Evolutionary conservation across 2,113 vertebrate species (phyloP).

Genomic region (Amia ocellicauda): DNA sequence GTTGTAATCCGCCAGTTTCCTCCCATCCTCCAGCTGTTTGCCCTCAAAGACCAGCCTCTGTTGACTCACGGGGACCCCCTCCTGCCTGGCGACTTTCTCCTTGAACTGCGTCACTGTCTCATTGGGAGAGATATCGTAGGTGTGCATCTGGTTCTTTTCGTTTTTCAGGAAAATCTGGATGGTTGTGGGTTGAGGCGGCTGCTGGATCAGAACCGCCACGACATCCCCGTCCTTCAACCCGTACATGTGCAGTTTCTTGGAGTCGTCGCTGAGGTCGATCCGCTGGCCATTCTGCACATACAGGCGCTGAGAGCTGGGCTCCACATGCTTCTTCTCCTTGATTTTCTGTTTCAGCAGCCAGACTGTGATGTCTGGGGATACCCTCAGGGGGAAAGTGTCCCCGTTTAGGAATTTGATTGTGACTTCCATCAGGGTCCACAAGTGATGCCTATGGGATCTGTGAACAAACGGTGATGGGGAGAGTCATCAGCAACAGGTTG

Average conservation of each 20-base stretch:
- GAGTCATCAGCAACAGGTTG: too few relatives aligned
- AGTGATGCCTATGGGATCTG: too few relatives aligned
- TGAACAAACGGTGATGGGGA: too few relatives aligned
- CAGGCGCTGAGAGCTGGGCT: constrained; percentile 26
- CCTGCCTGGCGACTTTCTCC: constrained; percentile 24
- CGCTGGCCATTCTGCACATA: constrained; percentile 27
- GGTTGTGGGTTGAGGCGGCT: constrained; percentile 7
- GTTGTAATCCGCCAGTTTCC: constrained; percentile 42
- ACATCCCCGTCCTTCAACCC: constrained; percentile 34
- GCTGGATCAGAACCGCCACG: constrained; percentile 49
- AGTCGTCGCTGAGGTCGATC: constrained; percentile 28
- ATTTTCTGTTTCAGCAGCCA: neutral
- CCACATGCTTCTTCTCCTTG: neutral
- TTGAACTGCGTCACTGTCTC: constrained; percentile 48
- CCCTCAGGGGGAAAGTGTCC: neutral
- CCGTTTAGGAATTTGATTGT: constrained; percentile 14
- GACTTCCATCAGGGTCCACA: constrained; percentile 16
- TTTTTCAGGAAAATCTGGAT: constrained; percentile 56
- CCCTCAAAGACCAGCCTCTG: constrained; percentile 48
- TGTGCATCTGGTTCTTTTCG: constrained; percentile 16
- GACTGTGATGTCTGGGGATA: neutral
- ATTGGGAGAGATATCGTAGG: constrained; percentile 34
- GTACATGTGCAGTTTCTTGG: constrained; percentile 17
- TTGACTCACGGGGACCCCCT: constrained; percentile 37
- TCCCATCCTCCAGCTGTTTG: constrained; percentile 27